phyloP scores from a whole-genome alignment of 2,888 invertebrate genomes.

The Protophormia terraenovae region DNA sequence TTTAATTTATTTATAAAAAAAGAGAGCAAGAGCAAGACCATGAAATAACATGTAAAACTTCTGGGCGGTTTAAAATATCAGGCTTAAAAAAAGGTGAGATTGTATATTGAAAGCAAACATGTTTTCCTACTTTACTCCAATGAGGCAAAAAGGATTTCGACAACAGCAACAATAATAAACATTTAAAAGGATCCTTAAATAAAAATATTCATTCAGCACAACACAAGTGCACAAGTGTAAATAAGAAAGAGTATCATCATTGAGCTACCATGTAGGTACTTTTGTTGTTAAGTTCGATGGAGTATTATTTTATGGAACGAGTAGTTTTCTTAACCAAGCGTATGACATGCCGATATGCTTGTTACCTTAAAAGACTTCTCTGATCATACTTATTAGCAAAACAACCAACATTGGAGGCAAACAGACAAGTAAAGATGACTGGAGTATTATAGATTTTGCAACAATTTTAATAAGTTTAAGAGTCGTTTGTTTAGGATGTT shows the following conservation, averaged over 20 bases:
- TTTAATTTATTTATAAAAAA: constrained; percentile 41
- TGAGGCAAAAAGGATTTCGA: too few species aligned
- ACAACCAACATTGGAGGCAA: constrained; percentile 8
- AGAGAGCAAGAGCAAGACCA: constrained; percentile 2
- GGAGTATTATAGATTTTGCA: constrained; percentile 28
- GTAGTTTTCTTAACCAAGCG: constrained; percentile 48
- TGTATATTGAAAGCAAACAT: constrained; percentile 80
- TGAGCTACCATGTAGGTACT: constrained; percentile 63
- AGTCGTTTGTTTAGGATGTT: neutral
- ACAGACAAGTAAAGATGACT: neutral
- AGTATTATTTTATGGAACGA: neutral
- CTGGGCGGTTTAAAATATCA: constrained; percentile 76
- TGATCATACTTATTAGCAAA: constrained; percentile 79
- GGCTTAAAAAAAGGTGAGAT: constrained; percentile 74
- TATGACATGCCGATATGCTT: constrained; percentile 79
- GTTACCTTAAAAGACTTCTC: constrained; percentile 80
- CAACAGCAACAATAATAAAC: too few species aligned
- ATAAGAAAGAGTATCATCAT: neutral
- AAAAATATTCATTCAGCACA: neutral
- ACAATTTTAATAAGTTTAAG: constrained; percentile 71
- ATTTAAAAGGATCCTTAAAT: constrained; percentile 41
- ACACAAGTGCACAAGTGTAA: neutral
- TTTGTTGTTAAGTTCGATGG: constrained; percentile 60
- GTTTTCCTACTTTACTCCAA: constrained; percentile 81
- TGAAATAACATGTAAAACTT: constrained; percentile 71